phyloP scores from a whole-genome alignment of 2,113 vertebrate genomes.

The Mus spicilegus region DNA sequence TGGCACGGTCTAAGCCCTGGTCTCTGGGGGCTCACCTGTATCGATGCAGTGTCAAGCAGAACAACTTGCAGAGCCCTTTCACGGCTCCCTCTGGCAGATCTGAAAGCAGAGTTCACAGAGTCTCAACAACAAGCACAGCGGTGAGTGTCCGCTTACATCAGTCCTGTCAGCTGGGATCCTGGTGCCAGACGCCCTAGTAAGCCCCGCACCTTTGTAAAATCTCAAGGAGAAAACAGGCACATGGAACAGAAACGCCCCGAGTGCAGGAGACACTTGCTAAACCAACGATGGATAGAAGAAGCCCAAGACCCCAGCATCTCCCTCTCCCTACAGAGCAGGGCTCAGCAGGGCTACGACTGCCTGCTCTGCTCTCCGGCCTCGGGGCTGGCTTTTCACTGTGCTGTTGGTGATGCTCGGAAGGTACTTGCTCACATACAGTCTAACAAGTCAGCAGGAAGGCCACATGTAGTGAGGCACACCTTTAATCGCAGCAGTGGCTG shows the following conservation, averaged over 20 bases:
- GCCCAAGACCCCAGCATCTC: background rate
- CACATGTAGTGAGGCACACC: background rate
- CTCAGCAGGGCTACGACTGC: no score
- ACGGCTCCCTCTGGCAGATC: constrained; percentile 94
- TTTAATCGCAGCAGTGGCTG: background rate
- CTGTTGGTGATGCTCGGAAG: background rate
- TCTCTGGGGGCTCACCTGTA: constrained; percentile 89
- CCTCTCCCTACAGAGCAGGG: background rate
- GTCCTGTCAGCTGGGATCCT: background rate
- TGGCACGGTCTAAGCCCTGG: background rate
- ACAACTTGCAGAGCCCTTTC: constrained; percentile 97
- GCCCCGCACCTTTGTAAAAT: background rate
- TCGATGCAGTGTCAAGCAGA: constrained; percentile 97
- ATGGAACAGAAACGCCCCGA: background rate
- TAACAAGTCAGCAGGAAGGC: background rate
- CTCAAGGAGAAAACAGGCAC: background rate
- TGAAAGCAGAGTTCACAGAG: constrained; percentile 81
- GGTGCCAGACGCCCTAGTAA: background rate
- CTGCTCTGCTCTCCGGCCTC: background rate
- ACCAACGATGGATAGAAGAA: background rate
- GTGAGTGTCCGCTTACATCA: background rate
- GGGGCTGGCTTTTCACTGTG: background rate
- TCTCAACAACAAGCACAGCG: background rate
- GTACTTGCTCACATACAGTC: background rate
- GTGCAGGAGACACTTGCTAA: background rate